phyloP scores from a whole-genome alignment of 2,113 vertebrate genomes.

The Bos indicus region DNA sequence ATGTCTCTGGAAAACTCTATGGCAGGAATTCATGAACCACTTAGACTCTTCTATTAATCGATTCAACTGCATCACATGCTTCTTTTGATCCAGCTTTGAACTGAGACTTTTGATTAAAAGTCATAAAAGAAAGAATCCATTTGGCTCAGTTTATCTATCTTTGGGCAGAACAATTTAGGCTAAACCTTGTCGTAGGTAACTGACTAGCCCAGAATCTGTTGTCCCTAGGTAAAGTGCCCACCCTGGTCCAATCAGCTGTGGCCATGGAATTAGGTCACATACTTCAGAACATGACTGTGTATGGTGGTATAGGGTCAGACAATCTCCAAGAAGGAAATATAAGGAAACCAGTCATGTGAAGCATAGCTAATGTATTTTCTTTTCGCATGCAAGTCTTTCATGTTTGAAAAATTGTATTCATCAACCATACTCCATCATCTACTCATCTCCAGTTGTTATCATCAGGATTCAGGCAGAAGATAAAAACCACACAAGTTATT shows the following conservation, averaged over 20 bases:
- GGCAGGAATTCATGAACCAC: conserved; percentile 6
- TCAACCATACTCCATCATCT: not conserved
- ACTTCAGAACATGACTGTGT: not conserved
- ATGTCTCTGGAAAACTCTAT: not conserved
- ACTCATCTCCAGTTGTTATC: not conserved
- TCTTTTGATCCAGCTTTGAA: not conserved
- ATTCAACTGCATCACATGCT: not conserved
- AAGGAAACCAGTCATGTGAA: not conserved
- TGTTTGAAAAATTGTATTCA: not conserved
- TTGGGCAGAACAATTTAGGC: not conserved
- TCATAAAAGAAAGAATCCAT: not conserved
- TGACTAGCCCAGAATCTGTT: not conserved
- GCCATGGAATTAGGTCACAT: not conserved
- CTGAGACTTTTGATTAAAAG: not conserved
- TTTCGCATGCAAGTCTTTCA: not conserved
- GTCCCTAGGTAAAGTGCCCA: not conserved
- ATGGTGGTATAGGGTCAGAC: not conserved
- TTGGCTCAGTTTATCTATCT: not conserved
- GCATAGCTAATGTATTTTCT: not conserved
- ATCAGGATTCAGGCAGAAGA: not conserved
- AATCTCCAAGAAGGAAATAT: not conserved
- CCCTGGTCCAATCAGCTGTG: not conserved
- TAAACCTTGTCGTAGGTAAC: not conserved
- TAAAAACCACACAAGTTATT: not conserved
- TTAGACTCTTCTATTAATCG: not conserved